phyloP scores from a whole-genome alignment of 2,888 invertebrate genomes.

The Hirtodrosophila histrioides region DNA sequence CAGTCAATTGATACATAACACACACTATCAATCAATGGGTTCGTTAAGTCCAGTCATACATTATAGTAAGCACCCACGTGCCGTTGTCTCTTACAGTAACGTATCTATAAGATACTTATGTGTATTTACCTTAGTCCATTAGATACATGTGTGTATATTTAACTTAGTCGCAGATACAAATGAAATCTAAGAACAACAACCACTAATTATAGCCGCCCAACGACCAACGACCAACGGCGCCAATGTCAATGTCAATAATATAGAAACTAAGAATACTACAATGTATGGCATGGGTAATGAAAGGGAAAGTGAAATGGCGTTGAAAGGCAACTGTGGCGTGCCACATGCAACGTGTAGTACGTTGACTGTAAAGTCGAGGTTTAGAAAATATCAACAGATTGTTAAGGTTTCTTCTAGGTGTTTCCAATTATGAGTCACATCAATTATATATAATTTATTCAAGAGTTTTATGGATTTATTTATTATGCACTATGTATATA shows the following conservation, averaged over 20 bases:
- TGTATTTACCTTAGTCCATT: neutral
- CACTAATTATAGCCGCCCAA: conserved; percentile 50
- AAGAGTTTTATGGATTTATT: too few relatives aligned
- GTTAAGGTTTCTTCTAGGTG: neutral
- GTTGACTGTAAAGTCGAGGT: conserved; percentile 37
- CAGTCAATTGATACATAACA: conserved; percentile 13
- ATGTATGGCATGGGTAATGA: neutral
- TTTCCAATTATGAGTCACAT: conserved; percentile 4
- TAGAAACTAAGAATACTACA: conserved; percentile 2
- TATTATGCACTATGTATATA: too few relatives aligned
- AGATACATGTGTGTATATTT: neutral
- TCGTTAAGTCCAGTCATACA: conserved; percentile 21
- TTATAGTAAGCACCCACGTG: conserved; percentile 31
- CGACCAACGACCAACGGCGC: conserved; percentile 12
- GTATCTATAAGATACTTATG: conserved; percentile 16
- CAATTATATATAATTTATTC: too few relatives aligned
- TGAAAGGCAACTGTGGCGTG: conserved; percentile 52
- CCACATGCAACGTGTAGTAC: conserved; percentile 51
- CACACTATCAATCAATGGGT: conserved; percentile 49
- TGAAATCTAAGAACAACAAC: conserved; percentile 6
- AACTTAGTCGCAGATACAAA: conserved; percentile 1
- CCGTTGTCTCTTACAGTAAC: conserved; percentile 4
- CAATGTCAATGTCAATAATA: conserved; percentile 66
- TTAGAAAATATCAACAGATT: conserved; percentile 18
- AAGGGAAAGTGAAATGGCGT: conserved; percentile 19